These are phyloP conservation scores for Seira musarum DNA, from an alignment of 2,888 invertebrate genomes.

Conservation along the genomic window DNA sequence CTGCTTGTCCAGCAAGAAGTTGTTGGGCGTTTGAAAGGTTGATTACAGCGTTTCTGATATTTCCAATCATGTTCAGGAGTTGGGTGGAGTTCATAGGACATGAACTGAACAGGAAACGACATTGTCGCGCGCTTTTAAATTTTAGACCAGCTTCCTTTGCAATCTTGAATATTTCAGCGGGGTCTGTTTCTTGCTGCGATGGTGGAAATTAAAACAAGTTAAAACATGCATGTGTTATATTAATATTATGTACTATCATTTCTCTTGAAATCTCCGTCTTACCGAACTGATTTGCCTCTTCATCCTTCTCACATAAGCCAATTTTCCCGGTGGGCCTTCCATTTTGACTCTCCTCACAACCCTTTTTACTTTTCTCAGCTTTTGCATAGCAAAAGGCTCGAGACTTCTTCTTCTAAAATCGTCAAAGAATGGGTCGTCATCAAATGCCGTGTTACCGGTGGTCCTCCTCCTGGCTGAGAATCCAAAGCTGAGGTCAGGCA, in stretches of 20 bases:
- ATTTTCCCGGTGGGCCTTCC: constrained; percentile 23
- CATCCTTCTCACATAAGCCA: constrained; percentile 39
- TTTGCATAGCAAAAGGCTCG: background rate
- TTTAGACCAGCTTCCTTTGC: constrained; percentile 59
- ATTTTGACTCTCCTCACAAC: constrained; percentile 24
- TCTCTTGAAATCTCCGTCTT: background rate
- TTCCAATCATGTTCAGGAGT: constrained; percentile 64
- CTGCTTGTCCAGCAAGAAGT: constrained; percentile 6
- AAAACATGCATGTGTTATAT: background rate
- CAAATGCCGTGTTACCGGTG: constrained; percentile 53
- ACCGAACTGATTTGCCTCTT: constrained; percentile 40
- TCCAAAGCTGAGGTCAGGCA: constrained; percentile 45
- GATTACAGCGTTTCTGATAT: constrained; percentile 60
- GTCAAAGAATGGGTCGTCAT: constrained; percentile 65
- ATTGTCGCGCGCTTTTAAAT: constrained; percentile 62
- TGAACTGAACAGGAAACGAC: constrained; percentile 60
- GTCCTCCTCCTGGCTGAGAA: constrained; percentile 34
- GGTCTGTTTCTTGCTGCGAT: constrained; percentile 59
- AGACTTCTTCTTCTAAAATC: constrained; percentile 40
- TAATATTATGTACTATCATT: background rate
- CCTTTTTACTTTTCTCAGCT: constrained; percentile 32
- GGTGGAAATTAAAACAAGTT: too few species aligned
- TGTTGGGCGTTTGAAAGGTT: constrained; percentile 38
- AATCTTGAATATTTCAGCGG: constrained; percentile 58
- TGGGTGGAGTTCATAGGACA: constrained; percentile 64